phyloP scores from a whole-genome alignment of 2,797 vertebrate species.

The Phataginus tricuspis region DNA sequence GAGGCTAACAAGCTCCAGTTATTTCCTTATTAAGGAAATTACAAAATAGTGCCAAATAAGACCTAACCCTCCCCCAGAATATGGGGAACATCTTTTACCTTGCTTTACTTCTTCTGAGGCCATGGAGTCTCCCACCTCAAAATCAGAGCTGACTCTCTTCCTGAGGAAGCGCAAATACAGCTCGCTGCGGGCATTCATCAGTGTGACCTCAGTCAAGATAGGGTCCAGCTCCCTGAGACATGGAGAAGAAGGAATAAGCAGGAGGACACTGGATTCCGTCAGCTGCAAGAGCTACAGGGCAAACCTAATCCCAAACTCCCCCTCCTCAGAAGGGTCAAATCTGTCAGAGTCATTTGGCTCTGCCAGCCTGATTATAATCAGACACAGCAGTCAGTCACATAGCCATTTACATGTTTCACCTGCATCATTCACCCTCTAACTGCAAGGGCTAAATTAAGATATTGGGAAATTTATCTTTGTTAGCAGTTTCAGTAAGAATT shows the following conservation, averaged over 20 bases:
- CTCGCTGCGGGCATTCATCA: constrained; percentile 97
- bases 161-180: constrained; percentile 96
- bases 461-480: neutral
- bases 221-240: constrained; percentile 94
- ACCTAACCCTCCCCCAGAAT: neutral
- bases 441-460: neutral
- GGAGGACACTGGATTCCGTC: neutral
- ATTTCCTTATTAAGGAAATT: neutral
- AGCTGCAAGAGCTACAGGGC: neutral
- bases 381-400: neutral
- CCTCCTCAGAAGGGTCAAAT: fast-evolving
- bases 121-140: constrained; percentile 94
- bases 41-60: neutral
- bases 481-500: constrained; percentile 16
- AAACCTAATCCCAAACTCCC: constrained; percentile 26
- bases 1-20: neutral
- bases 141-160: constrained; percentile 93
- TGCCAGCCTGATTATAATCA: neutral
- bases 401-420: neutral
- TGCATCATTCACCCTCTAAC: neutral
- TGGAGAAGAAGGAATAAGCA: neutral
- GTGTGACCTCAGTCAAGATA: constrained; percentile 94
- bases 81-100: constrained; percentile 86
- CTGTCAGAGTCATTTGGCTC: constrained; percentile 35
- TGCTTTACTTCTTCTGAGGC: constrained; percentile 91